Conservation (phyloP, 2,113 vertebrate genomes). For the Gavia stellata region DNA sequence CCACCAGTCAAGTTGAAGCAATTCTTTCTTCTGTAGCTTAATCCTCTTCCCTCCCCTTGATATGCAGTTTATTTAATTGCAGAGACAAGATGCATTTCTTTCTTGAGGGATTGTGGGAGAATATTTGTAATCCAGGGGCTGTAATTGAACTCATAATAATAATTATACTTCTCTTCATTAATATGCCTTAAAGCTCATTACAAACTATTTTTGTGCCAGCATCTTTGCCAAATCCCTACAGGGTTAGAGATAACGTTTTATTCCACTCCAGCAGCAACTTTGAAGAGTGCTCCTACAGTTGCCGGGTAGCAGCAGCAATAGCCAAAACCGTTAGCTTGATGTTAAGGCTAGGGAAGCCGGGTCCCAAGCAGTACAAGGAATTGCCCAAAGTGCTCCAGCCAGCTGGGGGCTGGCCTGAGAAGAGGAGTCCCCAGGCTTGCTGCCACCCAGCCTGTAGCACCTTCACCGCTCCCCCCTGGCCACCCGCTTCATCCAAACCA, state of each 20-base stretch:
- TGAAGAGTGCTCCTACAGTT: background rate
- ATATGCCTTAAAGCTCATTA: slow-evolving; percentile 59
- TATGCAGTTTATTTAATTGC: slow-evolving; percentile 50
- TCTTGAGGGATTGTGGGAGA: slow-evolving; percentile 54
- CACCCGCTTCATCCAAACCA: accelerated
- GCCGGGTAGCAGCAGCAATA: background rate
- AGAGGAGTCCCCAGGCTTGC: background rate
- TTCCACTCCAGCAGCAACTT: background rate
- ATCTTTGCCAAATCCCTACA: slow-evolving; percentile 46
- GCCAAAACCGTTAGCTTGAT: background rate
- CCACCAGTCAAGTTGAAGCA: slow-evolving; percentile 12
- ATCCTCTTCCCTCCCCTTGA: slow-evolving; percentile 42
- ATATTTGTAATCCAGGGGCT: slow-evolving; percentile 57
- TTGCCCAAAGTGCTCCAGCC: accelerated
- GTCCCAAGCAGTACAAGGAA: background rate
- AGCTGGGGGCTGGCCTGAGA: background rate
- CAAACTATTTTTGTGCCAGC: slow-evolving; percentile 52
- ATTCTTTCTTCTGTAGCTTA: slow-evolving; percentile 24
- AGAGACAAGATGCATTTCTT: slow-evolving; percentile 27
- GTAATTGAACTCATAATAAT: slow-evolving; percentile 58
- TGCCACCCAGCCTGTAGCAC: background rate
- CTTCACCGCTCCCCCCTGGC: background rate
- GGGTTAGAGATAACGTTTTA: slow-evolving; percentile 29
- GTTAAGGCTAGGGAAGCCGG: background rate
- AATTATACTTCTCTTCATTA: slow-evolving; percentile 58